Percentiles rank a stretch among this genome's conserved stretches.
Evolutionary conservation across 2,797 vertebrate species (phyloP).

Genomic region (Vespertilio murinus): DNA sequence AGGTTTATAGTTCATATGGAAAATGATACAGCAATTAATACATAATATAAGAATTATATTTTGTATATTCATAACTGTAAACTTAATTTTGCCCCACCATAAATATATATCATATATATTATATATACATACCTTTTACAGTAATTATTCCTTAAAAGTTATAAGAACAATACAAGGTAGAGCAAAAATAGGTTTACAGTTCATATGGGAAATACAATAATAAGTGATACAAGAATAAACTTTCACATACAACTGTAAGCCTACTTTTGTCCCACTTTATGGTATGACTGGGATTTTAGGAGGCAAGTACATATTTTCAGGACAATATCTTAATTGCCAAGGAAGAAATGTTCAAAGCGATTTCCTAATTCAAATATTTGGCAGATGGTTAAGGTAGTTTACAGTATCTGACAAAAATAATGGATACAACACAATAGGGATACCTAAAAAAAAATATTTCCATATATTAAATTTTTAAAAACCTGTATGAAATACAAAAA

Average conservation of each 20-base stretch:
- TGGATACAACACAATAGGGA: not conserved
- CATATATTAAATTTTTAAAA: not conserved
- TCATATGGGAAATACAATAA: not conserved
- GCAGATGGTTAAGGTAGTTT: not conserved
- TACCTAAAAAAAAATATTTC: not conserved
- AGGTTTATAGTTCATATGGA: not conserved
- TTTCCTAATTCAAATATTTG: constrained; percentile 30
- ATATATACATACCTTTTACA: not conserved
- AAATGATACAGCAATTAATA: not conserved
- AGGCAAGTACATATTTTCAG: not conserved
- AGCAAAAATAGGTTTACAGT: not conserved
- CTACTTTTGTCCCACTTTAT: not conserved
- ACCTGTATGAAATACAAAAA: not conserved
- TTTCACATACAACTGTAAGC: not conserved
- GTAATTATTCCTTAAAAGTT: constrained; percentile 11
- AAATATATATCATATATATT: not conserved
- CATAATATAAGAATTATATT: not conserved
- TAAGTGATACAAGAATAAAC: not conserved
- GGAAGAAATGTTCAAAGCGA: not conserved
- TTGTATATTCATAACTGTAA: not conserved
- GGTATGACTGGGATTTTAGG: not conserved
- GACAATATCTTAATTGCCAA: constrained; percentile 3
- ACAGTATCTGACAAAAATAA: not conserved
- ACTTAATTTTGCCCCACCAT: not conserved
- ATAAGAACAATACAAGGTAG: not conserved